These are phyloP conservation scores for Antidorcas marsupialis DNA, from an alignment of 2,113 vertebrate species.

Conservation along the genomic window DNA sequence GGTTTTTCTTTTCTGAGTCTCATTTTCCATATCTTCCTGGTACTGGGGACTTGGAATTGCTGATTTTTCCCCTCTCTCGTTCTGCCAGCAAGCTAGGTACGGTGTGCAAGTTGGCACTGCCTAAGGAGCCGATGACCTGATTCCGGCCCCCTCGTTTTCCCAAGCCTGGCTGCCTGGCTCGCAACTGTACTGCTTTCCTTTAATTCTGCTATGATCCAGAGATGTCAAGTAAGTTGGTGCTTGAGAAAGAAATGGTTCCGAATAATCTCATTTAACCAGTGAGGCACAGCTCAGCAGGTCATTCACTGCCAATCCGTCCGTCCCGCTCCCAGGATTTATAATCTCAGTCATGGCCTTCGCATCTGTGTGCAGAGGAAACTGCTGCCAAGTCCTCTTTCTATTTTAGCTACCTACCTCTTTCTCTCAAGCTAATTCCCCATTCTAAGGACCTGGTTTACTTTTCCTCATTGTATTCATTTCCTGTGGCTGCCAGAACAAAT, in stretches of 20 bases:
- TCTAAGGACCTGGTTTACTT: not conserved
- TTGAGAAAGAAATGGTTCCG: not conserved
- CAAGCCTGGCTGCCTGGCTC: not conserved
- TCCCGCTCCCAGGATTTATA: not conserved
- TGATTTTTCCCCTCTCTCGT: not conserved
- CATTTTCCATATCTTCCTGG: not conserved
- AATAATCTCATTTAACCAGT: not conserved
- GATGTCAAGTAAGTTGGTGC: not conserved
- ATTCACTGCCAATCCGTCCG: not conserved
- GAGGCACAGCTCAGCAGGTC: not conserved
- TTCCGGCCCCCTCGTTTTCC: not conserved
- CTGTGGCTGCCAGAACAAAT: not conserved
- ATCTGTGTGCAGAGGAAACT: not conserved
- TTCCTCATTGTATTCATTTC: not conserved
- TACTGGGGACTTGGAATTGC: not conserved
- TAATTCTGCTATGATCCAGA: not conserved
- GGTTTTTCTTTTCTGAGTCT: not conserved
- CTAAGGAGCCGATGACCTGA: not conserved
- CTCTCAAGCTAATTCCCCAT: not conserved
- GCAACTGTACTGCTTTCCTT: not conserved
- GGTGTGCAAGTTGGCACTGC: not conserved
- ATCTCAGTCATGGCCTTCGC: not conserved
- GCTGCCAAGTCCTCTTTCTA: rapidly evolving
- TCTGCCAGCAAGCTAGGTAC: not conserved
- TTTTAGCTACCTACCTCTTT: not conserved